Percentiles rank a stretch among this genome's conserved stretches.
Conservation (phyloP, 2,888 invertebrate genomes). For the Onthophagus sagittarius region DNA sequence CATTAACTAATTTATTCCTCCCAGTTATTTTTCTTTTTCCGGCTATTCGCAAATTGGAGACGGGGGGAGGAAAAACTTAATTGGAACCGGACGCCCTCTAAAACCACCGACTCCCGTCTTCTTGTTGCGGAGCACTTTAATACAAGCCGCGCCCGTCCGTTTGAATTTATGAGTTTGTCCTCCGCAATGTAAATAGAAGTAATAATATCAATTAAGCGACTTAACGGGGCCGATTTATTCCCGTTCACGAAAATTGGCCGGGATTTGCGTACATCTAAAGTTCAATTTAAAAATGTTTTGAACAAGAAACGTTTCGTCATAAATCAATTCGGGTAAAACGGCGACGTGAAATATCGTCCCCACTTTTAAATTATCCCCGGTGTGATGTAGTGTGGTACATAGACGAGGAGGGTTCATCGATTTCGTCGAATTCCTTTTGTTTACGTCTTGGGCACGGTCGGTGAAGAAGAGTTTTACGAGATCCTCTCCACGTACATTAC, state of each 20-base stretch:
- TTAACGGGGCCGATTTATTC: not conserved
- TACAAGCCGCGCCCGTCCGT: not conserved
- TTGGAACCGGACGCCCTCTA: not conserved
- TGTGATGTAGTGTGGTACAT: not conserved
- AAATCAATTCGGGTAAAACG: not conserved
- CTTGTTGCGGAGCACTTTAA: not conserved
- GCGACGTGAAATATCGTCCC: not conserved
- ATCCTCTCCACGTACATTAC: not conserved
- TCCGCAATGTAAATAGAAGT: not conserved
- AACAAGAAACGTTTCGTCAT: not conserved
- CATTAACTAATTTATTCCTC: not conserved
- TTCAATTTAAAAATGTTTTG: not conserved
- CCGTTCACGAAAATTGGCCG: not conserved
- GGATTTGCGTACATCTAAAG: not conserved
- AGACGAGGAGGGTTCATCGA: constrained; percentile 5
- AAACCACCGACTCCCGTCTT: not conserved
- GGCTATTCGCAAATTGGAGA: not conserved
- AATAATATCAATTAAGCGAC: not conserved
- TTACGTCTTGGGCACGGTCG: constrained; percentile 1
- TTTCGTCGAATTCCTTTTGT: constrained; percentile 9
- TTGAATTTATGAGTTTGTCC: not conserved
- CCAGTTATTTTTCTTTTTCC: not conserved
- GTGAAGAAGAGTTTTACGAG: constrained; percentile 7
- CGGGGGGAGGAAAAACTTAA: not conserved
- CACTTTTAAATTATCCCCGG: not conserved